Percentiles rank a stretch among this genome's conserved stretches.
phyloP scores from a whole-genome alignment of 35 echinoderm and acorn worm genomes.

The Antedon bifida region DNA sequence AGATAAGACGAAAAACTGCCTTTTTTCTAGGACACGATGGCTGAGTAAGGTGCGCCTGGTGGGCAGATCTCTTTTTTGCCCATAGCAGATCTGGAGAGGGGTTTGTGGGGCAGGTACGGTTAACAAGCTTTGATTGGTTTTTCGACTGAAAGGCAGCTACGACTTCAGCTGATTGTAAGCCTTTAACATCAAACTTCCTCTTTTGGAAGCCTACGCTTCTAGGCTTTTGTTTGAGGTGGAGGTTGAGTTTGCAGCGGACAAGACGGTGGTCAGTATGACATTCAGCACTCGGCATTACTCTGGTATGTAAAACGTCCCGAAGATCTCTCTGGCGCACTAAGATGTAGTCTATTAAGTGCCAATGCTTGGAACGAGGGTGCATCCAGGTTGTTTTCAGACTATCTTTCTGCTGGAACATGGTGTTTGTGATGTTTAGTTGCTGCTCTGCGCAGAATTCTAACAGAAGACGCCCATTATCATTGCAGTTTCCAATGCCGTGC shows the following conservation, averaged over 20 bases:
- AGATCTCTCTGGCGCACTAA: constrained; percentile 10
- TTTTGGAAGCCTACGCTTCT: neutral
- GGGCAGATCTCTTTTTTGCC: constrained; percentile 11
- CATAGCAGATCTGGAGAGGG: constrained; percentile 9
- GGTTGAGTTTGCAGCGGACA: constrained; percentile 5
- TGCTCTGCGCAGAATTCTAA: constrained; percentile 9
- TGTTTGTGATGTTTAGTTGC: neutral
- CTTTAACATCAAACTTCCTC: neutral
- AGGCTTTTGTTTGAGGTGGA: constrained; percentile 3
- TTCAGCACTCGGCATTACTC: constrained; percentile 8
- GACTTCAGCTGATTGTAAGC: constrained; percentile 1
- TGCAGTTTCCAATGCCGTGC: constrained; percentile 10
- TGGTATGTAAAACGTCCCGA: constrained; percentile 9
- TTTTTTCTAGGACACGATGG: constrained; percentile 14
- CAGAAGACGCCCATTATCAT: constrained; percentile 10
- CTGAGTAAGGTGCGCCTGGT: constrained; percentile 6
- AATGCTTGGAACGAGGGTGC: constrained; percentile 9
- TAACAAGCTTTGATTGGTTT: neutral
- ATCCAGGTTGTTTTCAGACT: constrained; percentile 22
- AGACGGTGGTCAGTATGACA: neutral
- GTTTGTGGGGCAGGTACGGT: neutral
- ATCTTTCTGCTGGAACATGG: neutral
- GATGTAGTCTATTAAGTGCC: neutral
- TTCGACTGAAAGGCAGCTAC: neutral
- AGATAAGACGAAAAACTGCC: constrained; percentile 13